Percentiles rank a stretch among this genome's conserved stretches.
phyloP scores from a whole-genome alignment of 1,140 invertebrate species.

The Atta cephalotes region DNA sequence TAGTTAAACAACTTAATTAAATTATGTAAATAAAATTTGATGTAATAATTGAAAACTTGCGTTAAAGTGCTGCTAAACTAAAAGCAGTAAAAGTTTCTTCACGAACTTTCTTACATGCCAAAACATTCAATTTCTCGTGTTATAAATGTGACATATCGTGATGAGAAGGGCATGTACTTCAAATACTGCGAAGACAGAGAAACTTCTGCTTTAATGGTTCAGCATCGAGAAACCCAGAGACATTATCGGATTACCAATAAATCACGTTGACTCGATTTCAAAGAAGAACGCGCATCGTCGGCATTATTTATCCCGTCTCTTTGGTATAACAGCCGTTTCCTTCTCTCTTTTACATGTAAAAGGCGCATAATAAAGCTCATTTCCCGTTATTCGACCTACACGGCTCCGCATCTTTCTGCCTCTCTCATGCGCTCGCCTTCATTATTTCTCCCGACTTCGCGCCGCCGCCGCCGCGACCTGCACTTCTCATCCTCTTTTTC shows the following conservation, averaged over 20 bases:
- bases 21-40: background rate
- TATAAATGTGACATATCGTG: background rate
- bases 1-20: background rate
- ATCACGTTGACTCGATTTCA: conserved; percentile 58
- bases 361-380: conserved; percentile 51
- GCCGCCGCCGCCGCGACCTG: background rate
- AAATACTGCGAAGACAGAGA: conserved; percentile 13
- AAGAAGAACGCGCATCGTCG: conserved; percentile 37
- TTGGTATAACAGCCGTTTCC: conserved; percentile 36
- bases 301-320: conserved; percentile 55
- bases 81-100: background rate
- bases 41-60: background rate
- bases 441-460: conserved; percentile 39
- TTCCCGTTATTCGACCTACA: conserved; percentile 51
- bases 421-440: background rate
- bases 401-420: background rate
- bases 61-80: background rate
- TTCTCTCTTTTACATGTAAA: conserved; percentile 59
- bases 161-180: background rate
- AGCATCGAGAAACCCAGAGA: conserved; percentile 1
- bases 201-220: conserved; percentile 42
- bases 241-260: conserved; percentile 63
- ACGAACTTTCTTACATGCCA: background rate
- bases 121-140: background rate
- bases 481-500: background rate